Evolutionary conservation across 2,113 vertebrate species (phyloP).

Genomic region (Siniperca chuatsi): DNA sequence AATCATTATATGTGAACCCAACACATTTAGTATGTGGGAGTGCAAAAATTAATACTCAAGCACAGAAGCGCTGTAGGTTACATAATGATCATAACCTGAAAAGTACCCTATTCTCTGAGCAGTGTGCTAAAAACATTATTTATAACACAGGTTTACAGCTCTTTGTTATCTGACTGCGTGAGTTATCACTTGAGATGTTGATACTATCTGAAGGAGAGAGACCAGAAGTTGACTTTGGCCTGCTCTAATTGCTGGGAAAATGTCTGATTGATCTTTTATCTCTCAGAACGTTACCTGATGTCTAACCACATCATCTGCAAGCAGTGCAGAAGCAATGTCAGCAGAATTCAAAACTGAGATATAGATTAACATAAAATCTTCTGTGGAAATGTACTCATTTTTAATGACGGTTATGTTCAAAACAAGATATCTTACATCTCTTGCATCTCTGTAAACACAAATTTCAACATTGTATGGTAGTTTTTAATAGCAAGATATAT

Average conservation of each 20-base stretch:
- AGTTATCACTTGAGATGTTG: conserved; percentile 39
- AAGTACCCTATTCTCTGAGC: conserved; percentile 18
- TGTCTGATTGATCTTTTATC: conserved; percentile 53
- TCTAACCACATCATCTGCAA: neutral
- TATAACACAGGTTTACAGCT: conserved; percentile 46
- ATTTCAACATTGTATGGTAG: neutral
- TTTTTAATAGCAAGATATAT: neutral
- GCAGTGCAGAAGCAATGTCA: conserved; percentile 3
- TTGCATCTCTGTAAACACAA: neutral
- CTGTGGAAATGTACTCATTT: neutral
- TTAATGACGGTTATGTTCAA: neutral
- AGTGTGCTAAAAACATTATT: conserved; percentile 24
- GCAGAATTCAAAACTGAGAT: conserved; percentile 32
- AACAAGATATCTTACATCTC: neutral
- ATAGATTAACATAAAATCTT: conserved; percentile 29
- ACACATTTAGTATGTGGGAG: conserved; percentile 53
- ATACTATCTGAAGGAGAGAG: conserved; percentile 34
- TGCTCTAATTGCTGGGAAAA: conserved; percentile 37
- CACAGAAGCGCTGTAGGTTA: conserved; percentile 34
- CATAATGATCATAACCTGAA: conserved; percentile 55
- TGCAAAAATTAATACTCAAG: conserved; percentile 32
- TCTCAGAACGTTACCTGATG: conserved; percentile 27
- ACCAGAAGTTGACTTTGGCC: conserved; percentile 68
- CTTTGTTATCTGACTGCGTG: conserved; percentile 41
- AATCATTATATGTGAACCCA: conserved; percentile 33